Conservation (phyloP, 2,888 invertebrate species). For the Mantis religiosa region DNA sequence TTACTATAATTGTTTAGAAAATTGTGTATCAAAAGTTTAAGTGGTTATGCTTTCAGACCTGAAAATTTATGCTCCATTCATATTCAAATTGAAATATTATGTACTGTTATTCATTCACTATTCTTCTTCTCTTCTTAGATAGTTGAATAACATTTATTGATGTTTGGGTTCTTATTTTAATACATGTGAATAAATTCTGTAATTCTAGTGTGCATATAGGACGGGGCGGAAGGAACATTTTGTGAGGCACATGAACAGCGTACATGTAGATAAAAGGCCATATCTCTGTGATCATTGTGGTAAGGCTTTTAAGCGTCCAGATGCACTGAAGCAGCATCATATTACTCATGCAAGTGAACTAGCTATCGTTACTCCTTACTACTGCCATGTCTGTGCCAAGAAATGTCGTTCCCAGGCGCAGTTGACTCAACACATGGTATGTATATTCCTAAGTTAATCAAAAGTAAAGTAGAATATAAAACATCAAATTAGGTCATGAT, state of each 20-base stretch:
- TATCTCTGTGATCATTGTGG: slow-evolving; percentile 52
- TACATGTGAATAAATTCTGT: not conserved
- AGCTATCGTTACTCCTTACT: slow-evolving; percentile 25
- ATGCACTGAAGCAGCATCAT: slow-evolving; percentile 48
- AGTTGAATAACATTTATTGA: no score
- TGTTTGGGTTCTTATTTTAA: no score
- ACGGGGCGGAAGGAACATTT: slow-evolving; percentile 43
- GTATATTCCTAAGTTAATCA: not conserved
- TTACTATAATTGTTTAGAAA: no score
- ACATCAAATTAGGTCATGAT: no score
- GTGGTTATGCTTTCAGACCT: no score
- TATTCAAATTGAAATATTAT: no score
- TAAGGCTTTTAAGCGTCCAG: slow-evolving; percentile 50
- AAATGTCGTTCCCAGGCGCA: slow-evolving; percentile 43
- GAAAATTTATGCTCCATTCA: no score
- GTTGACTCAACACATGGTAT: slow-evolving; percentile 32
- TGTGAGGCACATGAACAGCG: slow-evolving; percentile 44
- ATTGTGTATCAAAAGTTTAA: no score
- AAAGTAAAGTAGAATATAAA: not conserved
- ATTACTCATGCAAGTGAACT: slow-evolving; percentile 41
- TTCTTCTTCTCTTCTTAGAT: no score
- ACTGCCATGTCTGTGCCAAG: slow-evolving; percentile 41
- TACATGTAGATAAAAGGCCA: slow-evolving; percentile 49
- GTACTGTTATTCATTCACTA: no score
- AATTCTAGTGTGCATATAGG: slow-evolving; percentile 40